phyloP scores from a whole-genome alignment of 2,797 vertebrate species.

The Pipistrellus nathusii region DNA sequence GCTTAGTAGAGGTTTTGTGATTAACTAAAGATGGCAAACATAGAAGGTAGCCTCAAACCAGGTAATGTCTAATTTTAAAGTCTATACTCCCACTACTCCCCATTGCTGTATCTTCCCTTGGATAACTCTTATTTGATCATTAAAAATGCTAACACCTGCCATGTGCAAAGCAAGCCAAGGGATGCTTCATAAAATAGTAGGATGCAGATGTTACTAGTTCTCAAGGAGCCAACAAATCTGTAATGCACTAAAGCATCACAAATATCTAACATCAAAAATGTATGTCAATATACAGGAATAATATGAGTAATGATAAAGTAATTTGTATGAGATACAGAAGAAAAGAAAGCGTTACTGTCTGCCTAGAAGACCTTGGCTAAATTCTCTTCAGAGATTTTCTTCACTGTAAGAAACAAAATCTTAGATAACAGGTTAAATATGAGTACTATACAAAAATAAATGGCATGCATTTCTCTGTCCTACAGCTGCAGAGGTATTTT shows the following conservation, averaged over 20 bases:
- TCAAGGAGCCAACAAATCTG: background rate
- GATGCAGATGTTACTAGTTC: background rate
- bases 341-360: background rate
- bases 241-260: background rate
- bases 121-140: background rate
- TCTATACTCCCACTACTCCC: background rate
- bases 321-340: background rate
- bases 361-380: background rate
- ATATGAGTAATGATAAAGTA: background rate
- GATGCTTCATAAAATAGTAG: background rate
- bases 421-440: constrained; percentile 9
- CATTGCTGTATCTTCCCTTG: background rate
- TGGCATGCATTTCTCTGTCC: background rate
- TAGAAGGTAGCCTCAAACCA: background rate
- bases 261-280: background rate
- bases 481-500: constrained; percentile 25
- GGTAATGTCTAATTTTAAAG: background rate
- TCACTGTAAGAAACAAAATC: background rate
- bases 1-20: background rate
- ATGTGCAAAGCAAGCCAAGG: background rate
- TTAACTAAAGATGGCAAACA: background rate
- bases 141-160: background rate
- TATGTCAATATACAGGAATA: background rate
- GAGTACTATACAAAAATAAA: background rate
- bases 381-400: background rate